Evolutionary conservation across 1,140 invertebrate genomes (phyloP), one percentile per base, ranked within the genome.

Genomic region (Gonioctena quinquepunctata): DNA sequence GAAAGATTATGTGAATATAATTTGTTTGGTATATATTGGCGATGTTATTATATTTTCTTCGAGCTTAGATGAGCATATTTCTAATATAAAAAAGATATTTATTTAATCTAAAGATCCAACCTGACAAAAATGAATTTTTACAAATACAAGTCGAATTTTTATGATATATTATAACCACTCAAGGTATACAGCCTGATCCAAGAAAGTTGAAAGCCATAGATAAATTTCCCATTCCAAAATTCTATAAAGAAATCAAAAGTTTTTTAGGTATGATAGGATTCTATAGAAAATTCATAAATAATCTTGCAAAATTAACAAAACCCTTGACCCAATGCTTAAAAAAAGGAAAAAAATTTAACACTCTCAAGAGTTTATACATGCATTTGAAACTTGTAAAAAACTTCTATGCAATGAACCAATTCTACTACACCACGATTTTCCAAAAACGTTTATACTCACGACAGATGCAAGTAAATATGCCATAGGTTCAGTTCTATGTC

Each of bases 401-500:
- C n/a, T n/a, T n/a, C 5, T 21, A 62, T 84, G 8, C 71, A 72
- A 73, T 83, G 81, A 49, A 81, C 83, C 1, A 75, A 84, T 65
- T 82, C 81, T 49, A 42, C 68, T 0, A 67, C 81, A 70, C 52
- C 27, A 3, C 3, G 27, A 28, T 28, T 28, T 28, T 28, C 8
- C 27, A 3, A 28, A 28, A 28, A 28, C 69, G 16, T 85, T 84
- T 69, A 72, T 69, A 1, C 33, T 84, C 5, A 82, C 77, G 0
- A 82, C 80, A 0, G 84, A 84, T 26, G 83, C 82, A 2, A 78
- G 72, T 11, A 76, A 81, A 19, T 73, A 69, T 25, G 82, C 81
- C 1, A 59, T 84, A 0, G 82, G 81, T 8, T 74, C 75, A 1
- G 77, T 84, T 0, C 62, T 85, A 11, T 42, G 8, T 42, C 28